Base-by-base conservation (phyloP, 1,140 invertebrate genomes). In the Lepidostoma basale region DNA sequence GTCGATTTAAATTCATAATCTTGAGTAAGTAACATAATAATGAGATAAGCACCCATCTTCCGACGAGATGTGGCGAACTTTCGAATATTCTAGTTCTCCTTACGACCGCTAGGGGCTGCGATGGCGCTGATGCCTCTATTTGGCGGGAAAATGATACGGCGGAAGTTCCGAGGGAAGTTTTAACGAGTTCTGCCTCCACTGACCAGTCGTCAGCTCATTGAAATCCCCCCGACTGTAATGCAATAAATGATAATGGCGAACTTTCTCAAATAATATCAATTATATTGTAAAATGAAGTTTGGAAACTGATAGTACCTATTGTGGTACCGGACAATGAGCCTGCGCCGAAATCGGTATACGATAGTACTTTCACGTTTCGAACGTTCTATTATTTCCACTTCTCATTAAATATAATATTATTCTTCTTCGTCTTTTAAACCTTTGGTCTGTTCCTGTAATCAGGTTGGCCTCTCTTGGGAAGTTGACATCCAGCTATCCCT, bases 181-280 rank as follows among this genome's bases (percentile, higher is more conserved):
- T 59, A 59, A 59, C 54, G 54, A 59, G 54, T 59, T 59, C 49
- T 20, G 54, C 54, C 36, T 59, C 23, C 54, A 59, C 30, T 39
- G 54, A 59, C 54, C 30, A 39, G 54, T 23, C 33, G 33, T 39
- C 28, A 20, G 0, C 33, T 59, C 54, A 39, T 39, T 39, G 54
- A 54, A 54, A 30, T 14, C 25, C 18, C 26, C 14, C 26, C 49
- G 26, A 16, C 49, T 5, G 18, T 30, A 28, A 54, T 47, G 20
- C 49, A 26, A 54, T 28, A 30, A 54, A 54, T 54, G 49, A 54
- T 54, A 26, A 16, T 26, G 20, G 10, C 44, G 4, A 54, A 54
- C 47, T 52, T 47, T n/a, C 12, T 8, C 25, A 23, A 47, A 47
- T 47, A 47, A 47, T 47, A 47, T 47, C 44, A 23, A 47, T 47